phyloP scores from a whole-genome alignment of 2,113 vertebrate species.

The Antechinus stuartii region DNA sequence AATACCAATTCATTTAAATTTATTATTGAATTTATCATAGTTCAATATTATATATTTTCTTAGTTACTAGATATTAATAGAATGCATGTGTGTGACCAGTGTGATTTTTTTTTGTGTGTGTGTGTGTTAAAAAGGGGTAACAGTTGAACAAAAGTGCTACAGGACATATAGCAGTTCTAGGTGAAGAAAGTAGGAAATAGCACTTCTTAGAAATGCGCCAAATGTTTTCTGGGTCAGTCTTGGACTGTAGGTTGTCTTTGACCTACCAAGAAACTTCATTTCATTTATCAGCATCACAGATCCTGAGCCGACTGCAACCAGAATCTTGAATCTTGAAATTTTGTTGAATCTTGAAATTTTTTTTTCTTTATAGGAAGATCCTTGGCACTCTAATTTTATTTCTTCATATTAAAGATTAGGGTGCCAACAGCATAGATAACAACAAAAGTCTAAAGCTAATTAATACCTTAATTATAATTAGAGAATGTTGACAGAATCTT shows the following conservation, averaged over 20 bases:
- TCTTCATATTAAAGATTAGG: conserved; percentile 53
- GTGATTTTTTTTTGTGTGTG: neutral
- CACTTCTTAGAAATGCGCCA: neutral
- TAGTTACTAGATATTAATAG: neutral
- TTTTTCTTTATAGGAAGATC: conserved; percentile 29
- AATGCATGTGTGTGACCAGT: neutral
- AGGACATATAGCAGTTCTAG: neutral
- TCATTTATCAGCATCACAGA: neutral
- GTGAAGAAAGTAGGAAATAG: neutral
- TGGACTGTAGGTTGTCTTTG: conserved; percentile 1
- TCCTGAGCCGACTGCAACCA: neutral
- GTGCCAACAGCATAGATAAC: conserved; percentile 48
- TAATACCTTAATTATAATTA: conserved; percentile 50
- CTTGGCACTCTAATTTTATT: conserved; percentile 36
- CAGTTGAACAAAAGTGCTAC: neutral
- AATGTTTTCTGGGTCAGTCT: neutral
- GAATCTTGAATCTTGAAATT: too few relatives aligned
- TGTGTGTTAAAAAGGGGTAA: neutral
- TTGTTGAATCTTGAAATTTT: neutral
- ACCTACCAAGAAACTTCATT: neutral
- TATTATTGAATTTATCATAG: neutral
- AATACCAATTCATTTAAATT: neutral
- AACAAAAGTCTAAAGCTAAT: conserved; percentile 49
- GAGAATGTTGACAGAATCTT: conserved; percentile 35
- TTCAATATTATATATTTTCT: neutral